These are phyloP conservation scores for Charanyca ferruginea DNA, from an alignment of 2,888 invertebrate genomes.

Conservation along the genomic window DNA sequence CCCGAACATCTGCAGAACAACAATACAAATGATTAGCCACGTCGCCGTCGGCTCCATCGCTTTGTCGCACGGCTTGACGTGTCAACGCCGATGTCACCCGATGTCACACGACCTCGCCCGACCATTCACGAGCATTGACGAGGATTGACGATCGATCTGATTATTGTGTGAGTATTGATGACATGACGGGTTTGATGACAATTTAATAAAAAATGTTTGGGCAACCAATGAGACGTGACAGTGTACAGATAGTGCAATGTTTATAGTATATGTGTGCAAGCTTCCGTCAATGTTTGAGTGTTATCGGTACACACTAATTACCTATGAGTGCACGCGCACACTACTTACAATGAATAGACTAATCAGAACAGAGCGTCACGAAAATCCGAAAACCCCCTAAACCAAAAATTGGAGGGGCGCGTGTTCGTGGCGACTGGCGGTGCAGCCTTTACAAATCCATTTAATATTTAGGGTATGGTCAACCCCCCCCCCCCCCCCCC, in stretches of 20 bases:
- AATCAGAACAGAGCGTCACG: too few relatives aligned
- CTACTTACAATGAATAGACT: too few relatives aligned
- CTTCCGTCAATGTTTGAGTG: too few relatives aligned
- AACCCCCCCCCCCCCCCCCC: fast-evolving
- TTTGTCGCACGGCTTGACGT: slow-evolving; percentile 61
- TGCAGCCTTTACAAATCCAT: not conserved
- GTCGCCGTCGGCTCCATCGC: slow-evolving; percentile 72
- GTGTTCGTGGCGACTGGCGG: too few relatives aligned
- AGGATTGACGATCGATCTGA: slow-evolving; percentile 59
- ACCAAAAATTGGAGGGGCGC: too few relatives aligned
- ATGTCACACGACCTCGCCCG: slow-evolving; percentile 48
- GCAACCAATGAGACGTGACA: too few relatives aligned
- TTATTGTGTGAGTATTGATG: slow-evolving; percentile 50
- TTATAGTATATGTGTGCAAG: too few relatives aligned
- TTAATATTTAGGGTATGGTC: not conserved
- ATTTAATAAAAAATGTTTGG: slow-evolving; percentile 12
- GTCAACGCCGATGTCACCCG: slow-evolving; percentile 63
- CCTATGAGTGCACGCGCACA: too few relatives aligned
- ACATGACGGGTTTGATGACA: slow-evolving; percentile 21
- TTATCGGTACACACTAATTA: too few relatives aligned
- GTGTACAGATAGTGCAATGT: too few relatives aligned
- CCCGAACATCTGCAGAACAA: slow-evolving; percentile 79
- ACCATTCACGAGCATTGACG: slow-evolving; percentile 43
- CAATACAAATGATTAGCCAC: slow-evolving; percentile 87
- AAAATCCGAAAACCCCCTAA: too few relatives aligned